Evolutionary conservation across 2,888 invertebrate species (phyloP).

Genomic region (Agonopterix alstromeriana): DNA sequence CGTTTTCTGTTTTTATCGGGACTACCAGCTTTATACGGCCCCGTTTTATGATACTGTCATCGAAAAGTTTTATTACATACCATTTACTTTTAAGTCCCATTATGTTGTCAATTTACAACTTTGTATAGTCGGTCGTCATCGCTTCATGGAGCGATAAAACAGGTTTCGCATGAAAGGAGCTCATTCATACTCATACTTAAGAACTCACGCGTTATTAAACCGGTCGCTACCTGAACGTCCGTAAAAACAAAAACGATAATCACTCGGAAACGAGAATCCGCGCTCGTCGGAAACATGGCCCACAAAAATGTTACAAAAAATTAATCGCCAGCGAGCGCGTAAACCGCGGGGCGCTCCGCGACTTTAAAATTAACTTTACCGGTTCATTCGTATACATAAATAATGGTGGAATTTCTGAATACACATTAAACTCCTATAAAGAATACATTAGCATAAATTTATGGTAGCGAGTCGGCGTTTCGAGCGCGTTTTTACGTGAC

Average conservation of each 20-base stretch:
- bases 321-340: constrained; percentile 51
- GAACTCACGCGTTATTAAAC: constrained; percentile 29
- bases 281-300: constrained; percentile 40
- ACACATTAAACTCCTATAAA: constrained; percentile 77
- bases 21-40: constrained; percentile 50
- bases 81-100: constrained; percentile 50
- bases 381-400: constrained; percentile 76
- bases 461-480: constrained; percentile 73
- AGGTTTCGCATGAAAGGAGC: constrained; percentile 24
- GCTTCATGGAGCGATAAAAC: constrained; percentile 23
- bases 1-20: constrained; percentile 65
- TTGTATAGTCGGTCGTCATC: constrained; percentile 21
- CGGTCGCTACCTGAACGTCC: constrained; percentile 26
- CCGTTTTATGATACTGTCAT: constrained; percentile 58
- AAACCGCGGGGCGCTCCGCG: constrained; percentile 60
- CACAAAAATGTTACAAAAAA: constrained; percentile 50
- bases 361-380: constrained; percentile 76
- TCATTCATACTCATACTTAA: constrained; percentile 26
- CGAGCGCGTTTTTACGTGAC: constrained; percentile 76
- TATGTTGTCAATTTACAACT: constrained; percentile 43
- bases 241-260: constrained; percentile 40
- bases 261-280: constrained; percentile 39
- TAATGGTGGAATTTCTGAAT: constrained; percentile 76
- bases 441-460: constrained; percentile 78
- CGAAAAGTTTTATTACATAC: constrained; percentile 53